Base-by-base conservation (phyloP, 2,797 vertebrate species). In the Psittacula derbiana region DNA sequence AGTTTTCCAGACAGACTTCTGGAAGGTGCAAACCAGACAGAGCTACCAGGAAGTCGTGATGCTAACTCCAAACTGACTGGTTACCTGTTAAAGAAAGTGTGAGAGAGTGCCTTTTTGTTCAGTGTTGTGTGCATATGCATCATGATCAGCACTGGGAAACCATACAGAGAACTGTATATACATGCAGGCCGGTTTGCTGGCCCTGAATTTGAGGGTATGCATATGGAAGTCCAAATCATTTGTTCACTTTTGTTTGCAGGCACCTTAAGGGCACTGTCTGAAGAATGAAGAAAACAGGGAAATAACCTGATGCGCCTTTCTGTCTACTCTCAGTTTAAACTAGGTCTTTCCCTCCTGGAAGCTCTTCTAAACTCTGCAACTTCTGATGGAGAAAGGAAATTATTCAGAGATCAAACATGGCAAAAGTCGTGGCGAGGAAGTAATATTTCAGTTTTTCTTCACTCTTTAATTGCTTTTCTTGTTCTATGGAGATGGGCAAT, bases 61-160 rank as follows among this genome's bases (percentile, higher is more conserved):
- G 18, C 3, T 65, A 61, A 33, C 31, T 62, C 24, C n/a, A 71
- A 64, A 76, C 4, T 62, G 27, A 33, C 10, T 28, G 27, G 13
- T 28, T 70, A 30, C 15, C 18, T 47, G 17, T 38, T 41, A 36
- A 41, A 65, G 4, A 0, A 6, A 66, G 25, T 12, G 33, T 57
- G 17, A 65, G 4, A 0, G 1, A 79, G 23, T 33, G 28, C 7
- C 5, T 57, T 86, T 82, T 66, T 50, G 8, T 41, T 94, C 38
- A 8, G 2, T 25, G 13, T 5, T 60, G 4, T 24, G 36, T 16
- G 12, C 1, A 1, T 16, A 9, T 5, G 12, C 16, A 20, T 55
- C 33, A 46, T 27, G 21, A 23, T 62, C 24, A 55, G 23, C 25
- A 55, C 16, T 38, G 16, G 15, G 43, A 81, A 90, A 27, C 10